Evolutionary conservation across 2,888 invertebrate genomes (phyloP).

Genomic region (Axea sp.): DNA sequence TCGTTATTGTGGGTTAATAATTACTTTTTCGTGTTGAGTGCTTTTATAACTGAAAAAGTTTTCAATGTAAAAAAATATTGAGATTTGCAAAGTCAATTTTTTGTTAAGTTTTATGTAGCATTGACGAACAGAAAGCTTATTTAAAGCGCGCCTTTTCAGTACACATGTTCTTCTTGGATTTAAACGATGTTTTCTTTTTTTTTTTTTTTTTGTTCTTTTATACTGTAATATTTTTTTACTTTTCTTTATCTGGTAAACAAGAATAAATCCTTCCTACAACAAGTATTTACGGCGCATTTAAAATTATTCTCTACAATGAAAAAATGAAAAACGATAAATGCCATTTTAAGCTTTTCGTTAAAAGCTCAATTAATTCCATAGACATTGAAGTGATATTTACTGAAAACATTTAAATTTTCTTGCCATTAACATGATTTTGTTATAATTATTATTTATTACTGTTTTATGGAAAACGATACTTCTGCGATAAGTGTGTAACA

Average conservation of each 20-base stretch:
- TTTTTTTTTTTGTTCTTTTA: background rate
- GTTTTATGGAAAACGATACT: no score
- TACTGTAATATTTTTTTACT: no score
- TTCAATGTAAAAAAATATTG: background rate
- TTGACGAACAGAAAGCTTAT: no score
- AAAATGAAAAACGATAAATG: conserved; percentile 28
- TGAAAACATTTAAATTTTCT: background rate
- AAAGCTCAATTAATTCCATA: conserved; percentile 7
- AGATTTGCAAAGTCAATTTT: conserved; percentile 13
- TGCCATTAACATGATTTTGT: background rate
- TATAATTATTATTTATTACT: no score
- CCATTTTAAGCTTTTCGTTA: conserved; percentile 1
- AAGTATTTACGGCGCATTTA: conserved; percentile 4
- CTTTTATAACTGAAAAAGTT: no score
- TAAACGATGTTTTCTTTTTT: no score
- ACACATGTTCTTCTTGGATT: no score
- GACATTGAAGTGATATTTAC: background rate
- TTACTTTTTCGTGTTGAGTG: no score
- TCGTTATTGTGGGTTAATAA: no score
- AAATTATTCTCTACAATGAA: conserved; percentile 10
- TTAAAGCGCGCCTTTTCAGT: no score
- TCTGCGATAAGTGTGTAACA: no score
- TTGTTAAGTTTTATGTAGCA: conserved; percentile 6
- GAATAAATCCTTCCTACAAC: conserved; percentile 3
- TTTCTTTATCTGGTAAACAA: conserved; percentile 6